Conservation (phyloP, 2,888 invertebrate species). For the Lasioglossum calceatum region DNA sequence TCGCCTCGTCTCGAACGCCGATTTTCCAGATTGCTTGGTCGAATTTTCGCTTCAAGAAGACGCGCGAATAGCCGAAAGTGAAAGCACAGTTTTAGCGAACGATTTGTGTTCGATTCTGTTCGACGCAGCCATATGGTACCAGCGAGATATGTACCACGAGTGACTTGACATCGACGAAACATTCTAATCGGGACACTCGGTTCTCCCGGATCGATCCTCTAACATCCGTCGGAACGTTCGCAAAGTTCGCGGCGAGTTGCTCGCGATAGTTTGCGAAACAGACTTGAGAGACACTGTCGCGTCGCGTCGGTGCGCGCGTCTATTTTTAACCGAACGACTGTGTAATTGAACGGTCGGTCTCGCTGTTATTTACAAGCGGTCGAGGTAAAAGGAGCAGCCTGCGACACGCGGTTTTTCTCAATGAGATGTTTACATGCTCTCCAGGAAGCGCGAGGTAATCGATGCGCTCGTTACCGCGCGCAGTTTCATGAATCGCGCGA, state of each 20-base stretch:
- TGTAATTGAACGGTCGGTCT: conserved; percentile 27
- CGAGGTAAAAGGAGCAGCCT: background rate
- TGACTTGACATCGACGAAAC: background rate
- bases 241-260: background rate
- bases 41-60: background rate
- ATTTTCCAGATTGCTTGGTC: background rate
- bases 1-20: too few relatives aligned
- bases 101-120: background rate
- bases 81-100: background rate
- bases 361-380: conserved; percentile 26
- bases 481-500: background rate
- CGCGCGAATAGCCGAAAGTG: background rate
- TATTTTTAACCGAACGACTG: conserved; percentile 41
- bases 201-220: background rate
- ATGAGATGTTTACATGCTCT: conserved; percentile 11
- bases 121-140: background rate
- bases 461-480: background rate
- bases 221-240: background rate
- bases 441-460: background rate
- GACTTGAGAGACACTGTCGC: conserved; percentile 24
- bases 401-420: conserved; percentile 17
- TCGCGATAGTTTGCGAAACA: background rate
- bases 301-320: background rate
- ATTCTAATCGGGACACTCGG: background rate
- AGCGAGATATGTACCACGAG: background rate